These are phyloP conservation scores for Macrotis lagotis DNA, from an alignment of 2,113 vertebrate genomes.

Conservation along the genomic window DNA sequence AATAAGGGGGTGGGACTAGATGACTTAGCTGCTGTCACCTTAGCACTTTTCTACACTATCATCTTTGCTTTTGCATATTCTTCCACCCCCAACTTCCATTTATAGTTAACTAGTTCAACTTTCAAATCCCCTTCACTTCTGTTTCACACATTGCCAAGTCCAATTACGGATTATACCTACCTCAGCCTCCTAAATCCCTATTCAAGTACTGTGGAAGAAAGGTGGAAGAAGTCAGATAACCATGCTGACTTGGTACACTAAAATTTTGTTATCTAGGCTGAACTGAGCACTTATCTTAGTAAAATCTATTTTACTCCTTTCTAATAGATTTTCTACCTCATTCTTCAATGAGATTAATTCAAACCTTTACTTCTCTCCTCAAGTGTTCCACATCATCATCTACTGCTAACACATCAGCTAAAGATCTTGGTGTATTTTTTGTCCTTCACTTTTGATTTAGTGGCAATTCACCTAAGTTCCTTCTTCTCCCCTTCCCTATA, in stretches of 20 bases:
- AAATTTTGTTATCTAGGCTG: background rate
- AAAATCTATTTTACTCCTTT: background rate
- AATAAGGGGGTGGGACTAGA: background rate
- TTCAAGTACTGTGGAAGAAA: background rate
- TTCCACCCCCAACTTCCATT: background rate
- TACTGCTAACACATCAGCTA: background rate
- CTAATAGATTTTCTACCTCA: background rate
- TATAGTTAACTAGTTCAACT: background rate
- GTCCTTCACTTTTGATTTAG: background rate
- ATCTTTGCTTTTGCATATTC: background rate
- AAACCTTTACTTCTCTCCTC: background rate
- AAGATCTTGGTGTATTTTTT: background rate
- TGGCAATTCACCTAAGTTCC: background rate
- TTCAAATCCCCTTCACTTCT: background rate
- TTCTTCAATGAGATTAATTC: background rate
- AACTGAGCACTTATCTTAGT: background rate
- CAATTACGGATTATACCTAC: background rate
- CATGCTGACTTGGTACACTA: background rate
- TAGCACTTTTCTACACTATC: background rate
- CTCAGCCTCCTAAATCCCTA: background rate
- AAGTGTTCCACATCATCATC: background rate
- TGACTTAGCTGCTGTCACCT: no score
- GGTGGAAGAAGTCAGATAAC: background rate
- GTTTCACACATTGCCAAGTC: background rate
- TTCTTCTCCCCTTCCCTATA: background rate